Evolutionary conservation across 2,797 vertebrate genomes (phyloP).

Genomic region (Acrossocheilus wenchowensis): DNA sequence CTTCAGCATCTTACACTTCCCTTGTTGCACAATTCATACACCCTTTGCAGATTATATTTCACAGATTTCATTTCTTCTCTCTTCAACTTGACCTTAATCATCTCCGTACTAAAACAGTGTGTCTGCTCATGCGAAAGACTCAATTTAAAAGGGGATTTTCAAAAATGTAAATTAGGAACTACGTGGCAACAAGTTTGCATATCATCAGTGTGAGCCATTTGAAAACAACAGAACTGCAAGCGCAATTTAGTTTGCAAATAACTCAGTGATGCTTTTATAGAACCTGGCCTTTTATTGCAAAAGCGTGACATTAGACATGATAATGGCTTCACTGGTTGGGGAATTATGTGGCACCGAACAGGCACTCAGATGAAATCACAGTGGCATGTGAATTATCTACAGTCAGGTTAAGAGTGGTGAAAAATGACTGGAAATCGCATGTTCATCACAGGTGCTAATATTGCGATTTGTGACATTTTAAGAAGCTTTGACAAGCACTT

Average conservation of each 20-base stretch:
- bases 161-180: conserved; percentile 15
- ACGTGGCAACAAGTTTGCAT: conserved; percentile 8
- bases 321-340: conserved; percentile 28
- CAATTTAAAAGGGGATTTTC: conserved; percentile 7
- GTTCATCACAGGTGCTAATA: conserved; percentile 8
- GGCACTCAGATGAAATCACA: conserved; percentile 20
- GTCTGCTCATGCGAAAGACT: neutral
- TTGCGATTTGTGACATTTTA: conserved; percentile 1
- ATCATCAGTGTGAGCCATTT: conserved; percentile 11
- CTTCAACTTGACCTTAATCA: conserved; percentile 13
- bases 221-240: neutral
- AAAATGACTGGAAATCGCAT: neutral
- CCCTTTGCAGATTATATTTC: conserved; percentile 15
- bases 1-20: conserved; percentile 7
- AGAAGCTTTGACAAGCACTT: neutral
- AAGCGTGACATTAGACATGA: conserved; percentile 5
- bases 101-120: conserved; percentile 7
- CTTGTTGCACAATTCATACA: neutral
- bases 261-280: neutral
- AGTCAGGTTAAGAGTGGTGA: conserved; percentile 2
- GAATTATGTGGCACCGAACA: conserved; percentile 2
- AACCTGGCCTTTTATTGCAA: conserved; percentile 38
- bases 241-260: conserved; percentile 28
- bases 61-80: neutral
- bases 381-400: conserved; percentile 6